Percentiles rank a stretch among this genome's conserved stretches.
These are phyloP conservation scores for Amblyornis subalaris DNA, from an alignment of 2,113 vertebrate species.

Conservation along the genomic window DNA sequence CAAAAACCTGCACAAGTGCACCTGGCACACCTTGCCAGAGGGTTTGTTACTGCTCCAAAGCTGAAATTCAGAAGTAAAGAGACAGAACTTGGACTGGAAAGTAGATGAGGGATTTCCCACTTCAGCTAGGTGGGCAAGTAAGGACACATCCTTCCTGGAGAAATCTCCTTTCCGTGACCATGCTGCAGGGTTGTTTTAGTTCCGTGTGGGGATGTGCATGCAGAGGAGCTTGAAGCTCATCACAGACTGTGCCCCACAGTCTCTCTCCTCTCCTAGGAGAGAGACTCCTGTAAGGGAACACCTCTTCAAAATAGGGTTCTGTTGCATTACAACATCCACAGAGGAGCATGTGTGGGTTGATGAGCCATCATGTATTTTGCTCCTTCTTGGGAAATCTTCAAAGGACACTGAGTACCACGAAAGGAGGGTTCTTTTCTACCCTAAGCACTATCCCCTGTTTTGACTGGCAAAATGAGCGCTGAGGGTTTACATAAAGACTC, in stretches of 20 bases:
- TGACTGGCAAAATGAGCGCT: not conserved
- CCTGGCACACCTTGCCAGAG: not conserved
- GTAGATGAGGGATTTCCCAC: not conserved
- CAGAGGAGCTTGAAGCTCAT: not conserved
- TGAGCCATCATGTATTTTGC: not conserved
- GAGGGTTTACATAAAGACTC: not conserved
- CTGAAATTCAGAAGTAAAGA: not conserved
- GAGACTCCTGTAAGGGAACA: not conserved
- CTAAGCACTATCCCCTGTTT: accelerated
- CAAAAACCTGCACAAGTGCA: not conserved
- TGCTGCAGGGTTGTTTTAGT: not conserved
- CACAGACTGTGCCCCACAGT: not conserved
- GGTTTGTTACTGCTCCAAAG: not conserved
- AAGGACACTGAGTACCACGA: not conserved
- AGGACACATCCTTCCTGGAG: not conserved
- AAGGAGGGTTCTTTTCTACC: not conserved
- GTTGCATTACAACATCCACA: not conserved
- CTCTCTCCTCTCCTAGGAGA: not conserved
- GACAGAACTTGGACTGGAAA: not conserved
- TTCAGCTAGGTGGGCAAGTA: not conserved
- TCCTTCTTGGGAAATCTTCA: not conserved
- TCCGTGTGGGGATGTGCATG: not conserved
- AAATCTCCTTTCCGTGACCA: accelerated
- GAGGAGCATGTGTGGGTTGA: not conserved
- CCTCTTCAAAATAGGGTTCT: not conserved